phyloP scores from a whole-genome alignment of 2,113 vertebrate species.

The Mus musculus region GRCm39 chr6:120941501-120942000 shows the following conservation, averaged over 20 bases:
- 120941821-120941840: constrained; percentile 6
- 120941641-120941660: not conserved
- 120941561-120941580: not conserved
- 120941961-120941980: constrained; percentile 39
- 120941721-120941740: not conserved
- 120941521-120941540: no score
- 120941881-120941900: constrained; percentile 60
- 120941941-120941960: constrained; percentile 62
- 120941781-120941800: not conserved
- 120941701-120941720: not conserved
- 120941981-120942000: constrained; percentile 73
- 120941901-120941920: constrained; percentile 53
- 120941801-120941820: not conserved
- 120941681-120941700: not conserved
- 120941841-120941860: not conserved
- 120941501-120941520: not conserved
- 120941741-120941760: not conserved
- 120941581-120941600: not conserved
- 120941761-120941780: not conserved
- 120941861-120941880: not conserved
- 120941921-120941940: constrained; percentile 53
- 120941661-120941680: not conserved
- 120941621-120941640: accelerated
- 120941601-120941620: not conserved
- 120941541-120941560: not conserved